Conservation (phyloP, 2,113 vertebrate genomes). For the Pomatorhinus ruficollis region DNA sequence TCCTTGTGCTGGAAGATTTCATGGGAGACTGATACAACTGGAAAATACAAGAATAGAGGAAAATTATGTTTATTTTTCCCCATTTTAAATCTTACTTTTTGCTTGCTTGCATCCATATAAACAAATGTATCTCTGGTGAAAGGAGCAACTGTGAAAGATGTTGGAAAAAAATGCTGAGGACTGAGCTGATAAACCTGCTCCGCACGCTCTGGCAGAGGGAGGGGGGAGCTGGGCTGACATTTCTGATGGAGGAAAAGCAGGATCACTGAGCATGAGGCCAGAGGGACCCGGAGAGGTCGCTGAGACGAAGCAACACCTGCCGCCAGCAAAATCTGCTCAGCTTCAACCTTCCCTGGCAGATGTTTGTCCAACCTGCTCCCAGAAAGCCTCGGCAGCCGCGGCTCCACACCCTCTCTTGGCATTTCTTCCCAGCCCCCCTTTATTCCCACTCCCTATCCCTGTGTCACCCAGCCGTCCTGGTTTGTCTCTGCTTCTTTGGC, state of each 20-base stretch:
- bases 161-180: background rate
- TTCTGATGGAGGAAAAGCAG: background rate
- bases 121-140: background rate
- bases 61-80: background rate
- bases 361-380: background rate
- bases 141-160: background rate
- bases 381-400: fast-evolving
- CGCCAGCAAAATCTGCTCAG: background rate
- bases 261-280: background rate
- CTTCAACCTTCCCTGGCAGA: background rate
- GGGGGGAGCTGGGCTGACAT: background rate
- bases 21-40: too few species aligned
- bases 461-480: background rate
- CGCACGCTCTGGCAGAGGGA: background rate
- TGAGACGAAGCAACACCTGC: background rate
- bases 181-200: background rate
- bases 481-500: fast-evolving
- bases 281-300: background rate
- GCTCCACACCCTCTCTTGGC: background rate
- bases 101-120: fast-evolving
- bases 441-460: fast-evolving
- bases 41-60: background rate
- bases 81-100: background rate
- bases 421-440: background rate
- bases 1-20: background rate